Evolutionary conservation across 2,888 invertebrate species (phyloP), one percentile per base, ranked within the genome.

Genomic region (Plemyria rubiginata): DNA sequence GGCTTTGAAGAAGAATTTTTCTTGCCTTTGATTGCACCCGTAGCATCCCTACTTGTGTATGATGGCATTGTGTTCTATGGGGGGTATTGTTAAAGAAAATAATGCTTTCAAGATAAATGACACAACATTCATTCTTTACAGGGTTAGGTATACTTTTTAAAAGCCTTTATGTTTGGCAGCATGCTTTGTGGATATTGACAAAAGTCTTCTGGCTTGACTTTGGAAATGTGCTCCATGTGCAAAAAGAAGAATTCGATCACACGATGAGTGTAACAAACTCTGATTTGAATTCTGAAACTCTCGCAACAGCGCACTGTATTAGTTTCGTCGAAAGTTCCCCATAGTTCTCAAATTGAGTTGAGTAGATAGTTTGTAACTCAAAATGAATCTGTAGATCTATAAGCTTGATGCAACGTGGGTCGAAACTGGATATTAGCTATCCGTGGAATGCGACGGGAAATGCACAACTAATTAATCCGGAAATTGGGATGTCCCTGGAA

Each of bases 311-410:
- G 46, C 22, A 54, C 49, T 50, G 43, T 53, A 54, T 51, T 46
- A 51, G 41, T 57, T 64, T 60, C 15, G 41, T 56, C 36, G 32
- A 62, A 56, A 65, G 60, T 58, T 60, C 49, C 36, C 41, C 40
- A 60, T 55, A 55, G 51, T 59, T 63, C 12, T 15, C 12, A 52
- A 52, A 45, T 48, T 29, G 45, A 57, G 49, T 54, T 29, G 28
- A 57, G 51, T 52, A 16, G 40, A 60, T 64, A 64, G 59, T 60
- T 64, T 50, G 56, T 13, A 64, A 64, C 64, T 64, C 54, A 52
- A 60, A 56, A 55, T 64, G 38, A 64, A 52, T 59, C 55, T 49
- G 29, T 49, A 52, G 29, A 45, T 22, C 43, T 50, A 49, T 32
- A 46, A 48, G 52, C 41, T 16, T 29, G 41, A 54, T 58, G 63